Base-by-base conservation (phyloP, 2,888 invertebrate genomes). In the Andrena praecox region DNA sequence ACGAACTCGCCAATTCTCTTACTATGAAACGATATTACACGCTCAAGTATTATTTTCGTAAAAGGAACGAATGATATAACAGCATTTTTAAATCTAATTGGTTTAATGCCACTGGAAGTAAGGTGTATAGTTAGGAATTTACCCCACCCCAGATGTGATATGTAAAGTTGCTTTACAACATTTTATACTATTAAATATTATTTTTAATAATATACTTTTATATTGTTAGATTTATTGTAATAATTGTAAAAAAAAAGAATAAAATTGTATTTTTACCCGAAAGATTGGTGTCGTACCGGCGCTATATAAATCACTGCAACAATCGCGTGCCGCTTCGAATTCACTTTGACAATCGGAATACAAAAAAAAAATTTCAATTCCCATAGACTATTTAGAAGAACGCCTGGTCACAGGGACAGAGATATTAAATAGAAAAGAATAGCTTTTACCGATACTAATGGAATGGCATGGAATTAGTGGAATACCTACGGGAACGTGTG, bases 131-230 rank as follows among this genome's bases (percentile, higher is more conserved):
- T 86, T 89, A 87, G 85, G 87, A 89, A 89, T 85, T 85, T 90
- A 92, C 85, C 90, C 90, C 91, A 89, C 91, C 90, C 90, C 92
- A 92, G 91, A 93, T 93, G 93, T 93, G 93, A 94, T 94, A 93
- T 93, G 93, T 94, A 93, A 93, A 93, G 92, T 91, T 93, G 90
- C 89, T 93, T 93, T 93, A 93, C 90, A 91, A 91, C 85, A 91
- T 91, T 91, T 93, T 92, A 90, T 92, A 91, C 89, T 90, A 90
- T 88, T 90, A 91, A 87, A 90, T 90, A 91, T 89, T 90, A 90
- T 91, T 91, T 91, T 91, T 91, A 88, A 86, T 83, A 85, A 90
- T 90, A 89, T 90, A 88, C 86, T 89, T 90, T 91, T 90, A 90
- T 90, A 88, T 89, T 90, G 89, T 91, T 91, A 90, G 85, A 90